Evolutionary conservation across 2,888 invertebrate species (phyloP).

Genomic region (Caprella mutica): DNA sequence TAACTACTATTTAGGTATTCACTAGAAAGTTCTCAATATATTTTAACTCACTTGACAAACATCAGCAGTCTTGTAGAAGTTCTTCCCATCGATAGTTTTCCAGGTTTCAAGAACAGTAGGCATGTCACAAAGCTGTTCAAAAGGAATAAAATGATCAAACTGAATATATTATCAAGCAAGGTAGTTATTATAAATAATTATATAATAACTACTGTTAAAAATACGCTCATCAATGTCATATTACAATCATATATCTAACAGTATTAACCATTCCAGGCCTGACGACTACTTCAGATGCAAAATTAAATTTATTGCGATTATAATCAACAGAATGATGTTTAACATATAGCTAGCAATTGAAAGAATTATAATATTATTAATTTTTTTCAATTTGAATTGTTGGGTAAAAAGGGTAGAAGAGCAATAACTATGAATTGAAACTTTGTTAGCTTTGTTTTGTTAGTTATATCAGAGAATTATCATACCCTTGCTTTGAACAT

Average conservation of each 20-base stretch:
- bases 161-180: constrained; percentile 4
- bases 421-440: no score
- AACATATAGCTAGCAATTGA: no score
- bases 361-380: no score
- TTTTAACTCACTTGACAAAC: constrained; percentile 60
- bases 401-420: no score
- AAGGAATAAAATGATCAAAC: constrained; percentile 5
- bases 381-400: no score
- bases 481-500: constrained; percentile 64
- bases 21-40: not conserved
- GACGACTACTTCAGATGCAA: no score
- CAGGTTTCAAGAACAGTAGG: constrained; percentile 84
- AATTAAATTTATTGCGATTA: no score
- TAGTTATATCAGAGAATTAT: not conserved
- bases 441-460: not conserved
- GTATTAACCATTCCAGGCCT: not conserved
- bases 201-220: not conserved
- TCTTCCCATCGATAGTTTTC: constrained; percentile 92
- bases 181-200: not conserved
- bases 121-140: constrained; percentile 62
- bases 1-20: not conserved
- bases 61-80: constrained; percentile 95
- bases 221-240: not conserved
- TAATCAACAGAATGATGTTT: no score
- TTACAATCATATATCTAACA: not conserved